These are phyloP conservation scores for Morpho achilles DNA, from an alignment of 2,888 invertebrate genomes.

Conservation along the genomic window DNA sequence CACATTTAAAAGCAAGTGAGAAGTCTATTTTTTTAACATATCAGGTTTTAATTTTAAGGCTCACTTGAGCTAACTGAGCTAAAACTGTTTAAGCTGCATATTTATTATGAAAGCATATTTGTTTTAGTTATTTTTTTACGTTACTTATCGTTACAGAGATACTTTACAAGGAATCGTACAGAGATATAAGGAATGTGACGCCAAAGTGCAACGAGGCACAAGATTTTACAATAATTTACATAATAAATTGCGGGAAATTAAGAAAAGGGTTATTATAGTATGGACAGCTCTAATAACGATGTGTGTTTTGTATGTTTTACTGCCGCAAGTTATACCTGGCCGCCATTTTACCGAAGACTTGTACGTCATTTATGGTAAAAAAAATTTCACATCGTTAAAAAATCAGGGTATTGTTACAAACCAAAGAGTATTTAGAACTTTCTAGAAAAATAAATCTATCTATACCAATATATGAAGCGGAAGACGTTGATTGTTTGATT, in stretches of 20 bases:
- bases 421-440: too few relatives aligned
- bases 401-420: too few relatives aligned
- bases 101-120: too few relatives aligned
- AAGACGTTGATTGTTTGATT: too few relatives aligned
- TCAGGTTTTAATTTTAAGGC: too few relatives aligned
- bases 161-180: constrained; percentile 38
- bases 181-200: constrained; percentile 37
- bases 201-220: constrained; percentile 31
- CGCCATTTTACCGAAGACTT: constrained; percentile 41
- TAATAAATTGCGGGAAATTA: constrained; percentile 36
- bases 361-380: constrained; percentile 39
- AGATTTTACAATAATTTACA: constrained; percentile 41
- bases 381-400: neutral
- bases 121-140: too few relatives aligned
- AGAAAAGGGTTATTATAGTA: constrained; percentile 42
- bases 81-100: too few relatives aligned
- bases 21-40: too few relatives aligned
- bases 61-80: too few relatives aligned
- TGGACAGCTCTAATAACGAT: constrained; percentile 44
- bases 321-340: constrained; percentile 39
- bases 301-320: constrained; percentile 37
- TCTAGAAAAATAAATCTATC: too few relatives aligned
- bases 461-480: too few relatives aligned
- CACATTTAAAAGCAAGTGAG: too few relatives aligned
- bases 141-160: constrained; percentile 31